These are phyloP conservation scores for Lophotriccus pileatus DNA, from an alignment of 2,797 vertebrate species.

Conservation along the genomic window DNA sequence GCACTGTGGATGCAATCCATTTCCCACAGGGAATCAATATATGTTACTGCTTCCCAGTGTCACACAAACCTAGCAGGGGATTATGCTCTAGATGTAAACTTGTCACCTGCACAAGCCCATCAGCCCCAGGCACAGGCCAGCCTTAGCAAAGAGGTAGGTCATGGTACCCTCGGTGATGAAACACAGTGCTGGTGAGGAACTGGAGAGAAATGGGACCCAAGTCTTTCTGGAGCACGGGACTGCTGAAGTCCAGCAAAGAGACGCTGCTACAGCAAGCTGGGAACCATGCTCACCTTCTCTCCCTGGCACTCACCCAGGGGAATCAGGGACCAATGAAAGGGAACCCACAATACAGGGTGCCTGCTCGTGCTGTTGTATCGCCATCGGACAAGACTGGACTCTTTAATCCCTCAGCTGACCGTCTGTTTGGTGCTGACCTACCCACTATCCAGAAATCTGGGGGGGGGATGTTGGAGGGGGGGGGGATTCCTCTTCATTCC, in stretches of 20 bases:
- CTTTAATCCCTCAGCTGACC: neutral
- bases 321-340: neutral
- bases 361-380: neutral
- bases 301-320: neutral
- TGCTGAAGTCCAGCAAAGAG: neutral
- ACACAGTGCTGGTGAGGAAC: neutral
- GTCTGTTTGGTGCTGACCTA: neutral
- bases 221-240: neutral
- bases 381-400: rapidly evolving
- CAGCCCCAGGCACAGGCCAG: neutral
- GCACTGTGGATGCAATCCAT: neutral
- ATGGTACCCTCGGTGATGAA: neutral
- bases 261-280: neutral
- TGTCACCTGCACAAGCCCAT: neutral
- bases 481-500: neutral
- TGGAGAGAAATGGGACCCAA: neutral
- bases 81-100: neutral
- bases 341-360: neutral
- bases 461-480: rapidly evolving
- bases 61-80: neutral
- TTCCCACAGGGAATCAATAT: neutral
- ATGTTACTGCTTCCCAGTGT: neutral
- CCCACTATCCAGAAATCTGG: neutral
- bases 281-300: rapidly evolving
- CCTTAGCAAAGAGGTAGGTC: neutral